Conservation (phyloP, 2,888 invertebrate genomes). For the Drosophila anomelani region DNA sequence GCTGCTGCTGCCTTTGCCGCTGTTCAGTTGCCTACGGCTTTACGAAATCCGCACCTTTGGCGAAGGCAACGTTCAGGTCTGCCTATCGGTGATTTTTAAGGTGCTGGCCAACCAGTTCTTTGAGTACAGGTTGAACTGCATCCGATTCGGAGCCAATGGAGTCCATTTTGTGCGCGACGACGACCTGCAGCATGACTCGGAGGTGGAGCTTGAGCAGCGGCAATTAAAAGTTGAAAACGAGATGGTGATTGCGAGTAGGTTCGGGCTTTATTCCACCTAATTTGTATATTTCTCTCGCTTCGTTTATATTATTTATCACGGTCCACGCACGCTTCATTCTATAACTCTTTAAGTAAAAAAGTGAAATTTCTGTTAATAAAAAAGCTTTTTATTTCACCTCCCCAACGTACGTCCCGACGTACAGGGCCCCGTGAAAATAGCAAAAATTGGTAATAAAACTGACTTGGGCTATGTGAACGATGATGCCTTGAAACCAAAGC, state of each 20-base stretch:
- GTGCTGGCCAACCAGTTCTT: slow-evolving; percentile 52
- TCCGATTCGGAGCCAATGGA: slow-evolving; percentile 58
- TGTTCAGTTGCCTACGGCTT: slow-evolving; percentile 66
- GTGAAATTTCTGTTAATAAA: slow-evolving; percentile 75
- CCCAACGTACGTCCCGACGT: slow-evolving; percentile 26
- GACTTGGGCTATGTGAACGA: slow-evolving; percentile 30
- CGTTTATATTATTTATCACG: slow-evolving; percentile 9
- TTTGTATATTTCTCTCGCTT: neutral
- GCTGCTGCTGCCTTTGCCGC: slow-evolving; percentile 59
- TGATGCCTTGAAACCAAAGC: slow-evolving; percentile 59
- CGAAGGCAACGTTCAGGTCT: slow-evolving; percentile 56
- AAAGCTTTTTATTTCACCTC: slow-evolving; percentile 55
- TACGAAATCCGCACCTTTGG: slow-evolving; percentile 52
- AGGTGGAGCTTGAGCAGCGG: slow-evolving; percentile 16
- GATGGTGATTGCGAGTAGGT: slow-evolving; percentile 8
- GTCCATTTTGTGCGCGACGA: slow-evolving; percentile 36
- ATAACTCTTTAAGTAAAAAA: slow-evolving; percentile 54
- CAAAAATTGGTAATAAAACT: slow-evolving; percentile 73
- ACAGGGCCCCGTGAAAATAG: slow-evolving; percentile 59
- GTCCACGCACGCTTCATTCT: slow-evolving; percentile 43
- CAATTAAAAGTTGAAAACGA: slow-evolving; percentile 4
- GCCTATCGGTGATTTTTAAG: slow-evolving; percentile 63
- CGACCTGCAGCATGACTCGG: slow-evolving; percentile 5
- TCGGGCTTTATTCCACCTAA: slow-evolving; percentile 11
- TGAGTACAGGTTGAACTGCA: slow-evolving; percentile 65